These are phyloP conservation scores for Piscicola geometra DNA, from an alignment of 2,888 invertebrate species.

Conservation along the genomic window DNA sequence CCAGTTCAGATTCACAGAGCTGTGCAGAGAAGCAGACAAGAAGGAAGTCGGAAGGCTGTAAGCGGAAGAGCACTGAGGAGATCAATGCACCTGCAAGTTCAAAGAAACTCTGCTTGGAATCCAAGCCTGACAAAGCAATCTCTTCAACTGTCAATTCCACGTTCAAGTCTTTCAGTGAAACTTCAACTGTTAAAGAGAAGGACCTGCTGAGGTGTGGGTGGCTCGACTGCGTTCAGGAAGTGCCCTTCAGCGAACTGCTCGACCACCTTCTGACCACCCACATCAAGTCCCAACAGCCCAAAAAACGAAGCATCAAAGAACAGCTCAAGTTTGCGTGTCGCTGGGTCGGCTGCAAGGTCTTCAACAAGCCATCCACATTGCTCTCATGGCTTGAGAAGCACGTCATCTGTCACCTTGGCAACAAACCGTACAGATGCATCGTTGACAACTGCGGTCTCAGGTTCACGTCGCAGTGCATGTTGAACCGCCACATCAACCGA, in stretches of 20 bases:
- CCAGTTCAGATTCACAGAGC: background rate
- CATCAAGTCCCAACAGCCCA: constrained; percentile 27
- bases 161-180: constrained; percentile 78
- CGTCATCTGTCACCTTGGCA: constrained; percentile 81
- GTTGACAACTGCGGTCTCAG: constrained; percentile 78
- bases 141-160: constrained; percentile 88
- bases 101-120: constrained; percentile 69
- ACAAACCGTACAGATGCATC: constrained; percentile 90
- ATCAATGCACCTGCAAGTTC: constrained; percentile 73
- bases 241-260: constrained; percentile 20
- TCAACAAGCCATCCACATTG: constrained; percentile 83
- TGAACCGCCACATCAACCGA: constrained; percentile 87
- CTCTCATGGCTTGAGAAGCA: constrained; percentile 88
- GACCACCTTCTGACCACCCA: constrained; percentile 22
- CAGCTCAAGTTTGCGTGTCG: constrained; percentile 63
- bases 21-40: background rate
- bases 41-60: background rate
- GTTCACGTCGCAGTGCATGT: constrained; percentile 60
- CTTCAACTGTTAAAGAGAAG: constrained; percentile 2
- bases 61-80: background rate
- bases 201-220: constrained; percentile 25
- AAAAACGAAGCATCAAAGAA: constrained; percentile 20
- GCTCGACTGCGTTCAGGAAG: constrained; percentile 22
- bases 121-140: constrained; percentile 74
- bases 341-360: constrained; percentile 91